Evolutionary conservation across 2,797 vertebrate genomes (phyloP), one percentile per base, ranked within the genome.

Genomic region (Clarias fuscus): DNA sequence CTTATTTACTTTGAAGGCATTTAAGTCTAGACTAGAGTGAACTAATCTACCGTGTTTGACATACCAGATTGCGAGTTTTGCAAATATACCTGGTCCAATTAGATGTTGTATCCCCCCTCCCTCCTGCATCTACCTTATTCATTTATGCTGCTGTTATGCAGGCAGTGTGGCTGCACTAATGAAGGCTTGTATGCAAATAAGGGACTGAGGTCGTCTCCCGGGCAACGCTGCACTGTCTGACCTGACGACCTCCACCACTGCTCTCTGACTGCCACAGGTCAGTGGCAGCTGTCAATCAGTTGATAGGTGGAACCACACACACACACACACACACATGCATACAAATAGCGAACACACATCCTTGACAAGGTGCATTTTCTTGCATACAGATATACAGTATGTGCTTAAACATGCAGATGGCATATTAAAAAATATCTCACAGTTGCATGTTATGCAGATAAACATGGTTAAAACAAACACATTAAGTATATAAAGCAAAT

Each of bases 241-340:
- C 95, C 95, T 91, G 89, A 84, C 84, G 91, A 94, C 93, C 95
- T 94, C 20, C 84, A 92, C 92, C 91, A 90, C 94, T 93, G 94
- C 93, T 95, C 93, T 95, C 93, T 94, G 93, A 94, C 94, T 94
- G 93, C 93, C 93, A 93, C 93, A 92, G 93, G 93, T 95, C 94
- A 94, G 92, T 94, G 94, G 92, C 92, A 93, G 93, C 95, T 96
- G 96, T 95, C 96, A 96, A 93, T 97, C 95, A 96, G 90, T 77
- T 84, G 27, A 53, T 14, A 71, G 33, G 81, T 84, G 75, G 82
- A 82, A 58, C 82, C 75, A 85, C 84, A 75, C 76, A 70, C 73
- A 85, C 33, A 22, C n/a, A 86, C 48, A 78, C 86, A 82, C 86
- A 83, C 70, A 37, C 71, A 56, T 67, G 68, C 53, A 86, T 56